These are phyloP conservation scores for Tenodera sinensis DNA, from an alignment of 2,888 invertebrate genomes.

Conservation along the genomic window DNA sequence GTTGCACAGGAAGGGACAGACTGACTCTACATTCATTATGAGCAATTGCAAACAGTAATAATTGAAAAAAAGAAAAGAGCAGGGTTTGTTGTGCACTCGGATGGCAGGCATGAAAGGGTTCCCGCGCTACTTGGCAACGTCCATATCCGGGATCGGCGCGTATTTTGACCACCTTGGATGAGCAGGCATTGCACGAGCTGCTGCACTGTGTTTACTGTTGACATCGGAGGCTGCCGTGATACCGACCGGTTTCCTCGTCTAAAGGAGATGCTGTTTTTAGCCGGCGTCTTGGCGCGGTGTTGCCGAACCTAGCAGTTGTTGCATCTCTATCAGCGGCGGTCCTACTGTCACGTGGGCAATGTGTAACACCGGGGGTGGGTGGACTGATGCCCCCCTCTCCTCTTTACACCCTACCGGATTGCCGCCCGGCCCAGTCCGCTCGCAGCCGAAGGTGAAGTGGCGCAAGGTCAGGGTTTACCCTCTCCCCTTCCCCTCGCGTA, in stretches of 20 bases:
- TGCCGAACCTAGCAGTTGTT: slow-evolving; percentile 8
- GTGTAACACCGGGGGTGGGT: slow-evolving; percentile 16
- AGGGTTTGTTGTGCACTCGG: too few species aligned
- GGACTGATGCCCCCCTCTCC: not conserved
- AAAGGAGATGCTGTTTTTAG: slow-evolving; percentile 2
- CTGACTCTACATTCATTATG: too few species aligned
- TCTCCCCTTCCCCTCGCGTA: slow-evolving; percentile 9
- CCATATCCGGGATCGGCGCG: not conserved
- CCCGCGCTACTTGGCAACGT: too few species aligned
- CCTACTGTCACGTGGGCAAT: slow-evolving; percentile 8
- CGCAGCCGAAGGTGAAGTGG: slow-evolving; percentile 27
- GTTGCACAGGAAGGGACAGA: too few species aligned
- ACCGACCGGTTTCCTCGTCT: not conserved
- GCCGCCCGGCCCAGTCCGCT: not conserved
- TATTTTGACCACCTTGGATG: not conserved
- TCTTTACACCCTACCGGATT: slow-evolving; percentile 11
- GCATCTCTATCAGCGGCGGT: not conserved
- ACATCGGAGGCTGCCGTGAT: not conserved
- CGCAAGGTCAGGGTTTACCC: slow-evolving; percentile 32
- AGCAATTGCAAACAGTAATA: too few species aligned
- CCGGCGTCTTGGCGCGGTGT: slow-evolving; percentile 11
- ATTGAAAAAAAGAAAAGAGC: too few species aligned
- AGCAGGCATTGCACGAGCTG: not conserved
- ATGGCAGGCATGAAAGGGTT: not conserved
- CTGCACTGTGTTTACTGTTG: not conserved